Evolutionary conservation across 2,113 vertebrate species (phyloP).

Genomic region (Ptilorrhoa leucosticta): DNA sequence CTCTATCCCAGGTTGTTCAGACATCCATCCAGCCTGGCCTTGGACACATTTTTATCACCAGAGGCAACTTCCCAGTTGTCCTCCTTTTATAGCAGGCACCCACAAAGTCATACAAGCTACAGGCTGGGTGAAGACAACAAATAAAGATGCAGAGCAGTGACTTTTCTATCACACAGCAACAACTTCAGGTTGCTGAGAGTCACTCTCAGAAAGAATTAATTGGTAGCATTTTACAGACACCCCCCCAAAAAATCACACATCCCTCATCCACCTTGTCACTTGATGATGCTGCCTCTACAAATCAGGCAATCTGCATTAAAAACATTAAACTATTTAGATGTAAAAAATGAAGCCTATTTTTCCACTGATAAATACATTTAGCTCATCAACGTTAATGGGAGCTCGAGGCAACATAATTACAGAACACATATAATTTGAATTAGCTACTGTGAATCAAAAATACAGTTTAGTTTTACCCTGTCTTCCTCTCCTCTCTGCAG

Average conservation of each 20-base stretch:
- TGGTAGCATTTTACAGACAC: not conserved
- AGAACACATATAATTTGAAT: slow-evolving; percentile 1
- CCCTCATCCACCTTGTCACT: not conserved
- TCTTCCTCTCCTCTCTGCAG: not conserved
- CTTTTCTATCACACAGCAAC: not conserved
- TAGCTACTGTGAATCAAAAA: not conserved
- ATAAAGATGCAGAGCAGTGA: not conserved
- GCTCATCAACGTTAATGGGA: not conserved
- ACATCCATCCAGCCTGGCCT: not conserved
- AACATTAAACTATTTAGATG: not conserved
- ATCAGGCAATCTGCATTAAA: not conserved
- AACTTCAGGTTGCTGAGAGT: not conserved
- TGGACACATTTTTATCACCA: not conserved
- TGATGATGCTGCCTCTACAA: not conserved
- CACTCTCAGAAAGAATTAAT: not conserved
- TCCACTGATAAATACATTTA: slow-evolving; percentile 12
- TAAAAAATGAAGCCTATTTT: not conserved
- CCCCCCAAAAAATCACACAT: not conserved
- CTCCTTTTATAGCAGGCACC: not conserved
- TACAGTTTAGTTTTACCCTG: not conserved
- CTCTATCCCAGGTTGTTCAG: not conserved
- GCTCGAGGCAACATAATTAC: not conserved
- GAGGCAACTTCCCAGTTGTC: not conserved
- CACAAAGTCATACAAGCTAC: not conserved
- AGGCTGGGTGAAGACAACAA: not conserved